Evolutionary conservation across 2,113 vertebrate genomes (phyloP).

Genomic region (Pristiophorus japonicus): DNA sequence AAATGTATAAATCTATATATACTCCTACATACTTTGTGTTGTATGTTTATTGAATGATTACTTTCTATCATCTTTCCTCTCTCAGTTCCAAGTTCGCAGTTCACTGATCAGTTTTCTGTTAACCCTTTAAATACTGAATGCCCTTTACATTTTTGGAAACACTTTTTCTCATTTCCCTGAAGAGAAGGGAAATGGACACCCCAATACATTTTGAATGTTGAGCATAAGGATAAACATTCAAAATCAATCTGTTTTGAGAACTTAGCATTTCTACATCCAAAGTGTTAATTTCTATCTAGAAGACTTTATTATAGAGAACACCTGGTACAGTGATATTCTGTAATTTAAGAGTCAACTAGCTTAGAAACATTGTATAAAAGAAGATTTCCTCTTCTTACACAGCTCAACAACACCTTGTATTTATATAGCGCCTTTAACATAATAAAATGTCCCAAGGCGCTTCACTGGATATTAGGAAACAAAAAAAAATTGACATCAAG

Average conservation of each 20-base stretch:
- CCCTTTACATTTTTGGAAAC: background rate
- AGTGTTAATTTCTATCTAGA: background rate
- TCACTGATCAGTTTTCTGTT: background rate
- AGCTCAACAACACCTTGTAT: too few relatives aligned
- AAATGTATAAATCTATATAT: background rate
- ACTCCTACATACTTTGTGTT: background rate
- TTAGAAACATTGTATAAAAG: background rate
- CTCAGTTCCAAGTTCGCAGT: too few relatives aligned
- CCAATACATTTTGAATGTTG: background rate
- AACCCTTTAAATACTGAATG: background rate
- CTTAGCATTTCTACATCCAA: background rate
- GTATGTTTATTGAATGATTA: background rate
- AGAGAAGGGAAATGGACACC: background rate
- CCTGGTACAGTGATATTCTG: background rate
- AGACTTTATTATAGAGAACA: background rate
- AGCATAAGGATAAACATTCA: background rate
- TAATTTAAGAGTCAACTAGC: background rate
- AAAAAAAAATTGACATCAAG: too few relatives aligned
- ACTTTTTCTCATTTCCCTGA: background rate
- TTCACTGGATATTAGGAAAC: too few relatives aligned
- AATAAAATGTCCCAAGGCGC: too few relatives aligned
- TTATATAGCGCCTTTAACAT: too few relatives aligned
- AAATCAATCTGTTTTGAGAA: background rate
- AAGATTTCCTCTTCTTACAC: background rate
- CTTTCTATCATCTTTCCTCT: too few relatives aligned